Percentiles rank a stretch among this genome's conserved stretches.
phyloP scores from a whole-genome alignment of 2,888 invertebrate genomes.

The Zaprionus bogoriensis region DNA sequence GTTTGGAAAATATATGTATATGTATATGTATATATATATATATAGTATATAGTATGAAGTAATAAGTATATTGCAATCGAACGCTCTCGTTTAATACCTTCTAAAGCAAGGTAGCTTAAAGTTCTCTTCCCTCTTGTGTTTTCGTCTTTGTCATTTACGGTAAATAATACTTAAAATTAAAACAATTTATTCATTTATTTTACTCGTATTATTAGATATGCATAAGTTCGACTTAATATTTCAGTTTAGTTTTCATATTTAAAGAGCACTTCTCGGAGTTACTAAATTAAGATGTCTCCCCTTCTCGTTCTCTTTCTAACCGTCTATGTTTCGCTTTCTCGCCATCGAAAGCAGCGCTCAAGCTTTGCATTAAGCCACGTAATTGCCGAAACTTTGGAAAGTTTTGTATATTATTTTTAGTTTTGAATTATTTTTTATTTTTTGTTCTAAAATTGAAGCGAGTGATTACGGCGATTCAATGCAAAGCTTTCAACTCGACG shows the following conservation, averaged over 20 bases:
- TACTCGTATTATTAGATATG: conserved; percentile 38
- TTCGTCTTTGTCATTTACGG: conserved; percentile 45
- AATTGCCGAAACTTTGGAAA: conserved; percentile 49
- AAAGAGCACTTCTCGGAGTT: conserved; percentile 68
- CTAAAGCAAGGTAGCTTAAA: conserved; percentile 43
- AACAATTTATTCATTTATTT: conserved; percentile 62
- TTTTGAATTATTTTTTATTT: too few species aligned
- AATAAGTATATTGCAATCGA: conserved; percentile 58
- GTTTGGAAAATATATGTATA: conserved; percentile 47
- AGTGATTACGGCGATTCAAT: conserved; percentile 69
- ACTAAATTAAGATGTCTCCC: conserved; percentile 35
- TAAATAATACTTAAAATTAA: conserved; percentile 76
- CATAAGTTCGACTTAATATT: conserved; percentile 78
- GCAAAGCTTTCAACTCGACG: conserved; percentile 57
- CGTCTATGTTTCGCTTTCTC: neutral
- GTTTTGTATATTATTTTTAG: conserved; percentile 21
- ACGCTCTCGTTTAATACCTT: conserved; percentile 46
- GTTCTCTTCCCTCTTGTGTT: conserved; percentile 29
- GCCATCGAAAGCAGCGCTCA: conserved; percentile 32
- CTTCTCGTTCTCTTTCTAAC: conserved; percentile 3
- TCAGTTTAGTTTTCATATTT: conserved; percentile 60
- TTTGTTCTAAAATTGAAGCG: conserved; percentile 18
- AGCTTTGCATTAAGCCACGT: conserved; percentile 74
- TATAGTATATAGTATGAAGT: conserved; percentile 12
- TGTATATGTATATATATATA: conserved; percentile 13